Percentiles rank a stretch among this genome's conserved stretches.
Evolutionary conservation across 2,797 vertebrate species (phyloP).

Genomic region (Halcyon badia): DNA sequence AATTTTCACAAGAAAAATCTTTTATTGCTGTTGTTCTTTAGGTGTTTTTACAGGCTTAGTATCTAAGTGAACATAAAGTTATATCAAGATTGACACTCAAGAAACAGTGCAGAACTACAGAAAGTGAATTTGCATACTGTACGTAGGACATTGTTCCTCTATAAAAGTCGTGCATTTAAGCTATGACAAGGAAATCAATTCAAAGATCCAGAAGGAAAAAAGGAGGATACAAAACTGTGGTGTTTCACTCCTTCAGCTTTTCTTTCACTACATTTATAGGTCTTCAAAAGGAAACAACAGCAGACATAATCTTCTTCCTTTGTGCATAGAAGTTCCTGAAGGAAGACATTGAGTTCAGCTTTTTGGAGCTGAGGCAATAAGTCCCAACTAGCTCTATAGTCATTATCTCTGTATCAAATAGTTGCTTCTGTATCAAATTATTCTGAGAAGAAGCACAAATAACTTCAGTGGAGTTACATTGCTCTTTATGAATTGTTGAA

Average conservation of each 20-base stretch:
- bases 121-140: background rate
- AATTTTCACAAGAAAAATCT: background rate
- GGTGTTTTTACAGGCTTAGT: background rate
- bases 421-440: background rate
- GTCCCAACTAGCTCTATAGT: background rate
- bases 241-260: background rate
- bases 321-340: background rate
- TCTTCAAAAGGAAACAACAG: background rate
- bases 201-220: background rate
- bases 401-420: background rate
- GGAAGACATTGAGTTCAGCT: background rate
- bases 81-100: background rate
- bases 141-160: background rate
- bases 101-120: background rate
- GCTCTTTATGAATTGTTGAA: background rate
- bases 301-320: background rate
- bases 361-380: background rate
- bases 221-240: rapidly evolving
- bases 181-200: background rate
- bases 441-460: background rate
- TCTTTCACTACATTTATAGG: background rate
- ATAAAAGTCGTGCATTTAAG: background rate
- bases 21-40: background rate
- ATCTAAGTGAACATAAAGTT: background rate
- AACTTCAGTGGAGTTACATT: background rate